Percentiles rank a stretch among this genome's conserved stretches.
Conservation (phyloP, 2,797 vertebrate genomes). For the Valencia hispanica region DNA sequence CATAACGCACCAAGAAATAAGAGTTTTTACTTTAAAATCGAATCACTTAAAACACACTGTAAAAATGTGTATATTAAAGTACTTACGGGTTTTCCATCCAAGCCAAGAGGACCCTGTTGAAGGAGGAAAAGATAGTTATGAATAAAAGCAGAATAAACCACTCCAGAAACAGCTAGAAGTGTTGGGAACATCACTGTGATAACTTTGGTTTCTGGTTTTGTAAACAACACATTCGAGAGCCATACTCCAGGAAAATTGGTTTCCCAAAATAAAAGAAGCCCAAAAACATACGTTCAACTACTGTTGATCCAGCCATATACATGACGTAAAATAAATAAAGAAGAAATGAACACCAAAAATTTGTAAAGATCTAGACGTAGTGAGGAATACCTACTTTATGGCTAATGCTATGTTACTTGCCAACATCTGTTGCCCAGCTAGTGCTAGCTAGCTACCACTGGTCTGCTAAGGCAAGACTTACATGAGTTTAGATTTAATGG, state of each 20-base stretch:
- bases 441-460: neutral
- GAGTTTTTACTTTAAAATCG: conserved; percentile 24
- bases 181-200: conserved; percentile 1
- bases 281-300: neutral
- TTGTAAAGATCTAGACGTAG: neutral
- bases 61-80: conserved; percentile 11
- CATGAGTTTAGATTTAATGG: neutral
- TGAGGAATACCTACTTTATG: neutral
- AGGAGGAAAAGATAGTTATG: conserved; percentile 33
- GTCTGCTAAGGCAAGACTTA: neutral
- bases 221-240: neutral
- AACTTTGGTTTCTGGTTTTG: neutral
- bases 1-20: no score
- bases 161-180: neutral
- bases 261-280: neutral
- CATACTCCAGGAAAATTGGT: neutral
- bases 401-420: neutral
- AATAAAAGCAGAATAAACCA: conserved; percentile 17
- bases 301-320: neutral
- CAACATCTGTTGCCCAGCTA: neutral
- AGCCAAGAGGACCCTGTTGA: conserved; percentile 90
- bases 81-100: conserved; percentile 98
- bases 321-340: neutral
- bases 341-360: neutral
- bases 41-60: conserved; percentile 5